Base-by-base conservation (phyloP, 2,797 vertebrate genomes). In the Scolopax bukidnonensis region DNA sequence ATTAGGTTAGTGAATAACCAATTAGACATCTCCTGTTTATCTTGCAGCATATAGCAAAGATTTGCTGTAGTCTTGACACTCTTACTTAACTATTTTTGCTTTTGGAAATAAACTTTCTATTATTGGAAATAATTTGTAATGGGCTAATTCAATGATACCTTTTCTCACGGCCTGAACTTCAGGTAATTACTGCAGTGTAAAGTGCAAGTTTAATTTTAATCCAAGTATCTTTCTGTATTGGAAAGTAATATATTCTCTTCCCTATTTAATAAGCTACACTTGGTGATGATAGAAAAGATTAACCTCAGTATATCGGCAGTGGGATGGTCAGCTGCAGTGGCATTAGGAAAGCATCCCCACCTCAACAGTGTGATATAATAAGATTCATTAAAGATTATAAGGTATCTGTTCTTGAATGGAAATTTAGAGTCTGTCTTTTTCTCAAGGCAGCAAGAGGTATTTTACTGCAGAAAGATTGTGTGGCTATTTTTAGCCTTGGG, bases 401-500 rank as follows among this genome's bases (percentile, higher is more conserved):
- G 90, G 54, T 83, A 27, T 48, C 71, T 70, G 21, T 64, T 91
- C 50, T 59, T 92, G 73, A 86, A 67, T 91, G 90, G 87, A 23
- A 85, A 78, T 93, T 40, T 17, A 60, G 84, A 89, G 76, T 59
- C 75, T 53, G 78, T 84, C 74, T 95, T 91, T 92, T 95, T 76
- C 90, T 90, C 77, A 48, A 92, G 92, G 12, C 91, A 84, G 94
- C 93, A 33, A 95, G 95, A 86, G 88, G 90, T 93, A 47, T 96
- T 95, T 97, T 68, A 54, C 92, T 91, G 90, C 96, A 96, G 95
- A 82, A 95, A 82, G 93, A 97, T 95, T 93, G 92, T 67, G 90
- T 40, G 87, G 96, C 94, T 98, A 98, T 98, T 97, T 98, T 97
- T 98, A 98, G 97, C 94, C 11, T 8, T 86, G 93, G 96, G 94